phyloP scores from a whole-genome alignment of 2,888 invertebrate genomes.

The Hanleya hanleyi region DNA sequence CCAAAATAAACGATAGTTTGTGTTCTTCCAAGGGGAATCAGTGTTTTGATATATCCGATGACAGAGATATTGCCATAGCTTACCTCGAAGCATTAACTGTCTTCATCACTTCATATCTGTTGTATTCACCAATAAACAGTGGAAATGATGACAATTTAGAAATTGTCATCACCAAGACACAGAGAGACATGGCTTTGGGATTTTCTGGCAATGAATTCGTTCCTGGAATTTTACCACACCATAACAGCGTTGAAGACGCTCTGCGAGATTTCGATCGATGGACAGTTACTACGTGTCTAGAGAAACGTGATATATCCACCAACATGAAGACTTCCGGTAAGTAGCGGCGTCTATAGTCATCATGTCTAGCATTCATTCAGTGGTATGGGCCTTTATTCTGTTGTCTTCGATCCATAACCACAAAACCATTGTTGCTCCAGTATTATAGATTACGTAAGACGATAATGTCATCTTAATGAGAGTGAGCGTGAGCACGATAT shows the following conservation, averaged over 20 bases:
- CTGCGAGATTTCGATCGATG: neutral
- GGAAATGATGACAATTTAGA: too few relatives aligned
- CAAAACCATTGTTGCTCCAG: too few relatives aligned
- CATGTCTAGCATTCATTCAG: too few relatives aligned
- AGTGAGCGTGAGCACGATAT: too few relatives aligned
- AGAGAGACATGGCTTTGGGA: neutral
- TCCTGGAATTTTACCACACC: neutral
- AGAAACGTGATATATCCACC: neutral
- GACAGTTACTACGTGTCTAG: neutral
- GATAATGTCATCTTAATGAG: too few relatives aligned
- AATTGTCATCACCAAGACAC: neutral
- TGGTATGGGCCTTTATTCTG: too few relatives aligned
- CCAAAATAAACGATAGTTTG: neutral
- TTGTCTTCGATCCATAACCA: too few relatives aligned
- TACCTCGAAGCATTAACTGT: neutral
- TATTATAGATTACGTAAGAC: too few relatives aligned
- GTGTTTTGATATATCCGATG: neutral
- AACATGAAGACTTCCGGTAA: neutral
- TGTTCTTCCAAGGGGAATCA: neutral
- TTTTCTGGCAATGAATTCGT: neutral
- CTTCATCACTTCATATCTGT: too few relatives aligned
- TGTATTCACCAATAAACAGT: too few relatives aligned
- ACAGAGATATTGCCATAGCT: neutral
- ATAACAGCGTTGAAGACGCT: neutral
- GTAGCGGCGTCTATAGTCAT: too few relatives aligned